Base-by-base conservation (phyloP, 2,797 vertebrate species). In the Spea hammondii region DNA sequence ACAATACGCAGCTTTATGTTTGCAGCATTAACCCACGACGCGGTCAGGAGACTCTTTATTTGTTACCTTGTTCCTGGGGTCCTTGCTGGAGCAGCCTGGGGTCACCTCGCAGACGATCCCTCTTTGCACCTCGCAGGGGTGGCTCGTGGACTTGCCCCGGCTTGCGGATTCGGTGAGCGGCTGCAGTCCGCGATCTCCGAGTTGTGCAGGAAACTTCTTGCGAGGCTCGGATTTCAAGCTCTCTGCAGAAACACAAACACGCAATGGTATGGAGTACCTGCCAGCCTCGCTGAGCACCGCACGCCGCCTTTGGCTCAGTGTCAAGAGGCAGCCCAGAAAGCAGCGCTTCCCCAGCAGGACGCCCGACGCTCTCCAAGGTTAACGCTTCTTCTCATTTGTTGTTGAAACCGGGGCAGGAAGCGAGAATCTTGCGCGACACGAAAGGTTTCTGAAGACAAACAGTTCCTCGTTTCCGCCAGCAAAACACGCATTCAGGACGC, bases 181-280 rank as follows among this genome's bases (percentile, higher is more conserved):
- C 64, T 8, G 77, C 73, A 46, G 46, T 57, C 48, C 72, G 62
- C 53, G 7, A 8, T 51, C 55, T 57, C 71, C 48, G 48, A 9
- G 66, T 8, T 12, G 6, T 9, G 59, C 53, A 53, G 50, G 65
- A 79, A 74, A 72, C 76, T 69, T 60, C 55, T 65, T 50, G 12
- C 32, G 2, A 32, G 54, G 48, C 11, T 53, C 76, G 53, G 17
- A 32, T 60, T 68, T 32, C 73, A 8, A 70, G 68, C 57, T 73
- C 79, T 65, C 76, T 79, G 68, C 76, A 65, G 79, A 65, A 66
- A 62, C 48, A 51, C 9, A 14, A 44, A 55, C 10, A 32, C 1
- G 47, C 69, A 49, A 57, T 60, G 53, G 45, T 51, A 5, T 47
- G 48, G n/a, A 14, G 13, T n/a, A 54, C 49, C 44, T 1, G 10